A percentile compares a stretch with the other conserved stretches of the same genome.
Conservation (phyloP, 2,888 invertebrate genomes). For the Stenodera caucasica region DNA sequence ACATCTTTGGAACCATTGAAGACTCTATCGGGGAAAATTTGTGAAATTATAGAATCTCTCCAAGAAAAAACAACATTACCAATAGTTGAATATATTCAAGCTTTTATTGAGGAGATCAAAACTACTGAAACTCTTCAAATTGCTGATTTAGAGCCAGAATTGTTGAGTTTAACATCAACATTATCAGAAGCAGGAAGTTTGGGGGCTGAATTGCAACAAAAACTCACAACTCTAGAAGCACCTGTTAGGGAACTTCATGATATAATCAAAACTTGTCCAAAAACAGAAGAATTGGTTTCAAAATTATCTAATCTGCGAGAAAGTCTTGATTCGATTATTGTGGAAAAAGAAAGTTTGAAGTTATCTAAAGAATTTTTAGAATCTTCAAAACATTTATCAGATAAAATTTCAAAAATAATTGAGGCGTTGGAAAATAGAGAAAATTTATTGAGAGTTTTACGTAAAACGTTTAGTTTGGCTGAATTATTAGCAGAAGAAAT, state of each 20-base stretch:
- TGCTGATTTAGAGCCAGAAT: neutral
- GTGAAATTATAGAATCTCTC: conserved; percentile 13
- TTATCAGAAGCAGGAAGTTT: neutral
- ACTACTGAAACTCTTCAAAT: neutral
- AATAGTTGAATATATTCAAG: neutral
- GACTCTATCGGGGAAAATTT: conserved; percentile 19
- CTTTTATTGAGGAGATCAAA: neutral
- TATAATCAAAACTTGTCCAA: neutral
- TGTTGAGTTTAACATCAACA: neutral
- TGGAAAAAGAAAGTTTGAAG: neutral
- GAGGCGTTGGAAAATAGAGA: neutral
- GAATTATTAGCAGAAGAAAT: neutral
- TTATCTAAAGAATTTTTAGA: neutral
- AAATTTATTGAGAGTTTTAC: neutral
- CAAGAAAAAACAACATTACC: neutral
- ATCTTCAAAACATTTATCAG: neutral
- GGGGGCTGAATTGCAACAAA: neutral
- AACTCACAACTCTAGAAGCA: neutral
- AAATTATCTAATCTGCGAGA: neutral
- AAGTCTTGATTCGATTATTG: neutral
- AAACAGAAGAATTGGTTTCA: neutral
- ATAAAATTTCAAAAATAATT: neutral
- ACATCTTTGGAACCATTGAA: conserved; percentile 22
- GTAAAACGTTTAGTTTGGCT: neutral
- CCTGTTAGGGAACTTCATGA: neutral